Base-by-base conservation (phyloP, 2,888 invertebrate species). In the Phyto melanocephala region DNA sequence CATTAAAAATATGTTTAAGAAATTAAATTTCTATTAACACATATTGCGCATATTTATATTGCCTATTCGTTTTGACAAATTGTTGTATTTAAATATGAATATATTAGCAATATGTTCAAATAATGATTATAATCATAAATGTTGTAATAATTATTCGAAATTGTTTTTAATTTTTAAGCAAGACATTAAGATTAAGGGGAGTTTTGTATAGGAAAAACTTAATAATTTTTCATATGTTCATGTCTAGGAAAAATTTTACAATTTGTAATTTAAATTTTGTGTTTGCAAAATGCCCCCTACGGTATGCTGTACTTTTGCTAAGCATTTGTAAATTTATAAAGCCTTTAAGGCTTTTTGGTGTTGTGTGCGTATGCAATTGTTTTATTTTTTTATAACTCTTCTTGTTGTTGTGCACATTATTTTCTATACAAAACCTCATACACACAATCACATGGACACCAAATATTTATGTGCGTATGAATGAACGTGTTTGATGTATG, bases 401-500 rank as follows among this genome's bases (percentile, higher is more conserved):
- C 13, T n/a, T 77, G 40, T 56, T 56, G 42, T 45, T 35, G 45
- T 56, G 62, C 54, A 37, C 70, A 77, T 62, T 52, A 77, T 47
- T 70, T 70, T 52, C 11, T 63, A 35, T 28, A 56, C 40, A 47
- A 56, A 28, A 52, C 10, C 17, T 24, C 54, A 17, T 24, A 13
- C n/a, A 35, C 10, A 17, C 33, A 56, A 4, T 13, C 15, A 60
- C 60, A 67, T 20, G 40, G n/a, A 65, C 47, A 47, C 65, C n/a
- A n/a, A n/a, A n/a, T 28, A 28, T 28, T 28, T 28, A 28, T 28
- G 28, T 11, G 20, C 17, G 37, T 35, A 40, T 33, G 58, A 22
- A 60, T 74, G 3, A 28, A 20, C 20, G 24, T 74, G 45, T 76
- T 56, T 56, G 28, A 58, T 74, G 20, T 56, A 87, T 88, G 89